Percentiles rank a stretch among this genome's conserved stretches.
Conservation (phyloP, 2,113 vertebrate genomes). For the Callospermophilus lateralis region DNA sequence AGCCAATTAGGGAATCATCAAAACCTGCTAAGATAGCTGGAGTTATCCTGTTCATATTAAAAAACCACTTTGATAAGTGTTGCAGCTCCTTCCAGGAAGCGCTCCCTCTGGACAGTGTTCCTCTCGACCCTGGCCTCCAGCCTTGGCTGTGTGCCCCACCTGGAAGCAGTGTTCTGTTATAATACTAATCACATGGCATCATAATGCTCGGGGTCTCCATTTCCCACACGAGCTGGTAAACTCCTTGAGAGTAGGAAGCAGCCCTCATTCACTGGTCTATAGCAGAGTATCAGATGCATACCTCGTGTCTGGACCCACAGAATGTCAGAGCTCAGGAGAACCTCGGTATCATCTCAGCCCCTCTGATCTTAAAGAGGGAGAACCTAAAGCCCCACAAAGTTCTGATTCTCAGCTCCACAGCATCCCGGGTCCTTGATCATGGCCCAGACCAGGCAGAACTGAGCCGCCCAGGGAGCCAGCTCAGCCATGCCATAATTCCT, state of each 20-base stretch:
- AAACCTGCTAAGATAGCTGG: constrained; percentile 3
- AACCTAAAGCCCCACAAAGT: accelerated
- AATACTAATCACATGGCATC: neutral
- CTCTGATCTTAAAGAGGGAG: neutral
- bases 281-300: too few species aligned
- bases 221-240: neutral
- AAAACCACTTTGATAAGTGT: constrained; percentile 21
- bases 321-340: neutral
- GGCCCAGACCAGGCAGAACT: neutral
- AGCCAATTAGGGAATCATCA: constrained; percentile 1
- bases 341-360: accelerated
- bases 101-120: neutral
- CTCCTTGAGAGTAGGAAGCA: neutral
- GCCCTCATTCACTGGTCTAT: neutral
- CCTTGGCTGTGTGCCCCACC: neutral
- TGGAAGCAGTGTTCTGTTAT: neutral
- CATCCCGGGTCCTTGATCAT: neutral
- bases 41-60: constrained; percentile 29
- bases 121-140: neutral
- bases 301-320: neutral
- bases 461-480: too few species aligned
- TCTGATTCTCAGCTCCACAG: neutral
- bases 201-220: neutral
- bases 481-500: neutral
- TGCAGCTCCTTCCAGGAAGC: neutral